These are phyloP conservation scores for Gallinago paraguaiae DNA, from an alignment of 2,113 vertebrate genomes.

Conservation along the genomic window DNA sequence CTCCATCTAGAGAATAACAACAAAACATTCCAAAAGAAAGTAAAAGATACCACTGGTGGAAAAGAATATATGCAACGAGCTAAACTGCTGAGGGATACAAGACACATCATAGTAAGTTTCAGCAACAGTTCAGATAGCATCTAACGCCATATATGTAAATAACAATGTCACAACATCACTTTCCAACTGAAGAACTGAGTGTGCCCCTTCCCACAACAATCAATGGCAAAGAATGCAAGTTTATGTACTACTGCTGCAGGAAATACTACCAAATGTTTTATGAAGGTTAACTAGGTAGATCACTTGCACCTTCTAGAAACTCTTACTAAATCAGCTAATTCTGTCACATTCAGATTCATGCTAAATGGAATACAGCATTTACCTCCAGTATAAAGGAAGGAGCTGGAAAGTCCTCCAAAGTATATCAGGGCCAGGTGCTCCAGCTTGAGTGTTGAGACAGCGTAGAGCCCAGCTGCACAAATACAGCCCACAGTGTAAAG, in stretches of 20 bases:
- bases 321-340: too few relatives aligned
- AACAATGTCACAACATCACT: neutral
- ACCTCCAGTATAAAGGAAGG: slow-evolving; percentile 98
- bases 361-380: neutral
- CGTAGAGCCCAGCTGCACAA: slow-evolving; percentile 88
- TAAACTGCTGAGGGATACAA: neutral
- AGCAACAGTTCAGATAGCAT: neutral
- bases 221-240: neutral
- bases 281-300: rapidly evolving
- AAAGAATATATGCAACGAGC: neutral
- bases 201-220: neutral
- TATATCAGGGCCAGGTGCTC: slow-evolving; percentile 96
- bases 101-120: neutral
- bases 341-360: neutral
- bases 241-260: neutral
- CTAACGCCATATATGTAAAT: neutral
- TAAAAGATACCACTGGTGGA: neutral
- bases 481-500: slow-evolving; percentile 93
- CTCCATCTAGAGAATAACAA: neutral
- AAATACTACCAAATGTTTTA: neutral
- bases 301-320: neutral
- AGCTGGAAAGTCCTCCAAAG: slow-evolving; percentile 96
- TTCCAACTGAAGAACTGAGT: neutral
- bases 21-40: neutral
- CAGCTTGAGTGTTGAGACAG: slow-evolving; percentile 85